Evolutionary conservation across 2,888 invertebrate genomes (phyloP).

Genomic region (Druceiella hillmani): DNA sequence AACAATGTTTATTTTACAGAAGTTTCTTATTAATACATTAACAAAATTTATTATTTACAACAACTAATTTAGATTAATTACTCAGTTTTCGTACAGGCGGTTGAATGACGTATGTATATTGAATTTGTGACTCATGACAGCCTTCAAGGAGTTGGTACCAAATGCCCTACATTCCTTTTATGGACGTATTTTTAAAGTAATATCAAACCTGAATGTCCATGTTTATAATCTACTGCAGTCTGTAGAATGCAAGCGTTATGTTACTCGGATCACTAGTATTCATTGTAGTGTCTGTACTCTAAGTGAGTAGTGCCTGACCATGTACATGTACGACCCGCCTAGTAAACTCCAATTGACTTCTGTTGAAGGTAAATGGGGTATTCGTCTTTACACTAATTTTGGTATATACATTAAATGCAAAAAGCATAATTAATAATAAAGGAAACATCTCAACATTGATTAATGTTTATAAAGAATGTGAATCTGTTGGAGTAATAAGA

Average conservation of each 20-base stretch:
- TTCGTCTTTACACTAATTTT: conserved; percentile 3
- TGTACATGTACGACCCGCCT: conserved; percentile 73
- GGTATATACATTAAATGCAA: conserved; percentile 6
- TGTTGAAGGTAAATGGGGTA: conserved; percentile 59
- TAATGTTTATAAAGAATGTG: no score
- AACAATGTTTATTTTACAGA: conserved; percentile 17
- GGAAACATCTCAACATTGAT: no score
- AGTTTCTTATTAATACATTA: conserved; percentile 15
- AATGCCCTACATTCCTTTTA: conserved; percentile 57
- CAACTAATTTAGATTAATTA: no score
- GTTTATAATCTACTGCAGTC: conserved; percentile 10
- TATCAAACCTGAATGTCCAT: conserved; percentile 20
- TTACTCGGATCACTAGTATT: conserved; percentile 25
- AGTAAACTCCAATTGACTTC: conserved; percentile 68
- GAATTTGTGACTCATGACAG: conserved; percentile 42
- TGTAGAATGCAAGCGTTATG: conserved; percentile 27
- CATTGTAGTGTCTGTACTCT: conserved; percentile 6
- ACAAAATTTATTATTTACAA: no score
- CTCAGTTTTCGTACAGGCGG: conserved; percentile 18
- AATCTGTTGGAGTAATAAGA: background rate
- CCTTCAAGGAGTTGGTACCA: conserved; percentile 42
- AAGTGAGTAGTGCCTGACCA: conserved; percentile 28
- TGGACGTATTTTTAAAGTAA: conserved; percentile 52
- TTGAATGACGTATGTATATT: conserved; percentile 24
- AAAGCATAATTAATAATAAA: conserved; percentile 3